These are phyloP conservation scores for Drosophila pseudoobscura DNA, from an alignment of 1,140 invertebrate species.

Conservation along the genomic window DNA sequence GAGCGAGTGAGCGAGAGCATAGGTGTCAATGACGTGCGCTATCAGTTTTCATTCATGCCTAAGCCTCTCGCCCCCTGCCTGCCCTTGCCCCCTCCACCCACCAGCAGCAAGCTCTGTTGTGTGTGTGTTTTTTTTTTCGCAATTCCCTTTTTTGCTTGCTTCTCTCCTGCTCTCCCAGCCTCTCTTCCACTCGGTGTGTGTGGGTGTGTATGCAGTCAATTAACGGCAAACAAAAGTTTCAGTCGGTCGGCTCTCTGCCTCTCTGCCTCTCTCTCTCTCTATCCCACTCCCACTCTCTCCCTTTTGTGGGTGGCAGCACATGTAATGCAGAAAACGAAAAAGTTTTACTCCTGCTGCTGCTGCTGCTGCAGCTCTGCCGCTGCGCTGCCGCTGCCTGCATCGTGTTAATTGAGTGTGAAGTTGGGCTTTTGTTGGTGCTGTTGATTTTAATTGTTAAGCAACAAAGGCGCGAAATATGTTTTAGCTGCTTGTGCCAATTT, in stretches of 20 bases:
- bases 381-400: constrained; percentile 59
- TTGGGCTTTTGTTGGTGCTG: constrained; percentile 69
- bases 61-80: constrained; percentile 19
- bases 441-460: constrained; percentile 81
- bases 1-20: background rate
- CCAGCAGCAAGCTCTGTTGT: constrained; percentile 12
- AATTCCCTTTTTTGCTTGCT: constrained; percentile 33
- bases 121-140: constrained; percentile 8
- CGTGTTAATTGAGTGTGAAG: constrained; percentile 81
- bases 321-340: constrained; percentile 32
- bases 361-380: background rate
- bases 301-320: constrained; percentile 51
- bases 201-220: constrained; percentile 68
- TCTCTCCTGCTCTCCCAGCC: constrained; percentile 12
- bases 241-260: constrained; percentile 35
- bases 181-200: constrained; percentile 25
- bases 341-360: background rate
- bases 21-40: constrained; percentile 81
- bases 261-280: background rate
- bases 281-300: constrained; percentile 4
- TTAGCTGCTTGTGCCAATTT: constrained; percentile 56
- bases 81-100: constrained; percentile 24
- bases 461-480: constrained; percentile 80
- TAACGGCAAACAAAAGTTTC: constrained; percentile 75
- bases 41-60: constrained; percentile 76